Conservation (phyloP, 2,888 invertebrate genomes). For the Pterobdella sp. region DNA sequence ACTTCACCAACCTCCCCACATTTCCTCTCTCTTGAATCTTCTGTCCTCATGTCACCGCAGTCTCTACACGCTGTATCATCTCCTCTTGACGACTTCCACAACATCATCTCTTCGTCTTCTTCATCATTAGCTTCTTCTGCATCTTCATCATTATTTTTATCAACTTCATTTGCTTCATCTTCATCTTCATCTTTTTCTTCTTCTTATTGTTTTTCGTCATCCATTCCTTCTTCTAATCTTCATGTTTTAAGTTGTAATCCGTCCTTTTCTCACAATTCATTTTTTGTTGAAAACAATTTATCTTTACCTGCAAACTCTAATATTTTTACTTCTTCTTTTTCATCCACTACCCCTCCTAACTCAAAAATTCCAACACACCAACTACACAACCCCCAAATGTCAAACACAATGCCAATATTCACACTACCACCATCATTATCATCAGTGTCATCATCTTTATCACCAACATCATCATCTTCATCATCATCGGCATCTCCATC, state of each 20-base stretch:
- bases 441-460: not conserved
- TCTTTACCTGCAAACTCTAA: not conserved
- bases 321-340: not conserved
- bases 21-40: not conserved
- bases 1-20: not conserved
- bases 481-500: not conserved
- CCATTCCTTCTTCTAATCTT: constrained; percentile 5
- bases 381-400: not conserved
- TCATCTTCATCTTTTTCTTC: not conserved
- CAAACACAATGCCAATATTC: not conserved
- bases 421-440: not conserved
- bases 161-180: not conserved
- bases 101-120: not conserved
- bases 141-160: not conserved
- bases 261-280: not conserved
- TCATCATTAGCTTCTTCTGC: not conserved
- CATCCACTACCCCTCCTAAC: not conserved
- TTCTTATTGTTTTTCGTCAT: not conserved
- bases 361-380: too few species aligned
- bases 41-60: not conserved
- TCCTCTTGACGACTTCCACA: not conserved
- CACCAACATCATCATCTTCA: not conserved
- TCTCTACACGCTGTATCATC: not conserved
- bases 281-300: not conserved
- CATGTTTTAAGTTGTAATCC: not conserved